A percentile compares a stretch with the other conserved stretches of the same genome.
Conservation (phyloP, 2,888 invertebrate genomes). For the Parelbella ahira region DNA sequence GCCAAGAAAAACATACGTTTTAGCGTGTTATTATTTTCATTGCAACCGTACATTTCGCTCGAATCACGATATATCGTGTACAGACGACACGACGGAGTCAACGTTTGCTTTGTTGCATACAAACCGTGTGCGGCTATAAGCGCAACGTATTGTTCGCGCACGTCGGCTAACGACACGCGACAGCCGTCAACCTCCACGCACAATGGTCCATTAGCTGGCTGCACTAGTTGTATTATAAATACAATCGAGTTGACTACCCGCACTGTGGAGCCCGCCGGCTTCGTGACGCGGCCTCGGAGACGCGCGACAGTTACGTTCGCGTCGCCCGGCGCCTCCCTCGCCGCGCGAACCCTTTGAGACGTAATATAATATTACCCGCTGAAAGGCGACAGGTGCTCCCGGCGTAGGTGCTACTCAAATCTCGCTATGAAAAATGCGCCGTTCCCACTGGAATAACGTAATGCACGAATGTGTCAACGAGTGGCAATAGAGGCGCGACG, state of each 20-base stretch:
- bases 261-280: slow-evolving; percentile 24
- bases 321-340: slow-evolving; percentile 29
- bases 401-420: slow-evolving; percentile 49
- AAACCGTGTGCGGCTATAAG: background rate
- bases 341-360: slow-evolving; percentile 44
- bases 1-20: slow-evolving; percentile 11
- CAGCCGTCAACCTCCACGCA: slow-evolving; percentile 4
- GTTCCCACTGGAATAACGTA: slow-evolving; percentile 57
- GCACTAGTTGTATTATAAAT: slow-evolving; percentile 3
- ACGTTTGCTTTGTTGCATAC: background rate
- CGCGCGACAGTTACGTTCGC: slow-evolving; percentile 33
- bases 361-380: slow-evolving; percentile 66
- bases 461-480: slow-evolving; percentile 66
- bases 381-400: slow-evolving; percentile 65
- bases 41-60: slow-evolving; percentile 4
- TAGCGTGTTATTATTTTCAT: slow-evolving; percentile 10
- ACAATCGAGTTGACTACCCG: slow-evolving; percentile 3
- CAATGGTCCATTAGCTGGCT: slow-evolving; percentile 15
- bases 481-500: slow-evolving; percentile 39
- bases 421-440: slow-evolving; percentile 70
- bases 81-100: slow-evolving; percentile 1
- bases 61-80: slow-evolving; percentile 2
- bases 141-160: slow-evolving; percentile 5
- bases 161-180: slow-evolving; percentile 10
- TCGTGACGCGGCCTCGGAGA: slow-evolving; percentile 41